Evolutionary conservation across 2,113 vertebrate species (phyloP).

Genomic region (Pterocles gutturalis): DNA sequence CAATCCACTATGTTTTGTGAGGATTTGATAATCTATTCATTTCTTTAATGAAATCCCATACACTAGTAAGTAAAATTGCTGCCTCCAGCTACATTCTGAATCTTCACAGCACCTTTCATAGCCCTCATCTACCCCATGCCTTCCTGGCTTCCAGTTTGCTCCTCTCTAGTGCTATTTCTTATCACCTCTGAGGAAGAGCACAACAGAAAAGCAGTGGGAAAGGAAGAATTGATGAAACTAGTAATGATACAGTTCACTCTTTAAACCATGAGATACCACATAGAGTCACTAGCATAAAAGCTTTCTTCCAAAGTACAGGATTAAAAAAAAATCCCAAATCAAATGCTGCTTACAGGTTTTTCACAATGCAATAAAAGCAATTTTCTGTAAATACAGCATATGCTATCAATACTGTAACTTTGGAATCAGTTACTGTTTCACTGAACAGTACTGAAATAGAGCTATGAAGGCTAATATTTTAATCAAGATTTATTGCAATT

Average conservation of each 20-base stretch:
- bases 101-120: too few species aligned
- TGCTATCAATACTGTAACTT: not conserved
- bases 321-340: not conserved
- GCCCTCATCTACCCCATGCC: not conserved
- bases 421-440: not conserved
- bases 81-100: not conserved
- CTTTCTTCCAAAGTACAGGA: not conserved
- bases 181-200: too few species aligned
- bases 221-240: not conserved
- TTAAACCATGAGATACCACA: not conserved
- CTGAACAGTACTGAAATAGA: not conserved
- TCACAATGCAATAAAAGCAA: not conserved
- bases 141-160: not conserved
- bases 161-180: not conserved
- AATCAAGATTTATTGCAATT: not conserved
- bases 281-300: not conserved
- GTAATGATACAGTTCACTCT: not conserved
- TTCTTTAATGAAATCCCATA: not conserved
- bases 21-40: not conserved
- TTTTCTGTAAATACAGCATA: not conserved
- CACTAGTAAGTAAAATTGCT: too few species aligned
- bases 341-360: not conserved
- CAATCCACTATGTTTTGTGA: not conserved
- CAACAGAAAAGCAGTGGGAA: not conserved
- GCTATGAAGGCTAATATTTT: not conserved